Evolutionary conservation across 92 coral and sea anemone species (phyloP).

Genomic region (Umimayanthus kanabou): DNA sequence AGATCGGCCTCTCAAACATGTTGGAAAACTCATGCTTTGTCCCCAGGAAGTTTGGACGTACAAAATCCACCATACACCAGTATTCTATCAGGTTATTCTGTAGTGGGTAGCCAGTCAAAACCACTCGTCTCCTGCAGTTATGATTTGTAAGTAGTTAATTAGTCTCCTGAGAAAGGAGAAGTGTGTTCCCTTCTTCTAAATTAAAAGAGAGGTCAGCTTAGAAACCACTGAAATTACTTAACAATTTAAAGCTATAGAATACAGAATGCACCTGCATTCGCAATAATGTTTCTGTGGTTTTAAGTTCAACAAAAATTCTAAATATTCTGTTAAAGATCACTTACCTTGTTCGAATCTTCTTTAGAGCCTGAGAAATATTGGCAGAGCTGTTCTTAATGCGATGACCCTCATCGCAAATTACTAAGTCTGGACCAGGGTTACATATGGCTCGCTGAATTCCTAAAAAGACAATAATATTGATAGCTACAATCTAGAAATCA

Average conservation of each 20-base stretch:
- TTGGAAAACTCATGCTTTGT: constrained; percentile 91
- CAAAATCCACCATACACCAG: constrained; percentile 99
- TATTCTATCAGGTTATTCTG: constrained; percentile 95
- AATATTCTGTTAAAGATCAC: background rate
- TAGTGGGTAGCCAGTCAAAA: constrained; percentile 92
- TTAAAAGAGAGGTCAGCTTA: too few species aligned
- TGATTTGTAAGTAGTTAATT: background rate
- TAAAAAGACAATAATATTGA: constrained; percentile 14
- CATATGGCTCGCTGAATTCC: constrained; percentile 89
- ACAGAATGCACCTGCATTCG: too few species aligned
- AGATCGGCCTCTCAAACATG: constrained; percentile 98
- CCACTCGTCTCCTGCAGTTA: constrained; percentile 84
- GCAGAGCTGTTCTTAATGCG: constrained; percentile 92
- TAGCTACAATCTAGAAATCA: background rate
- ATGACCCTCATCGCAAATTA: constrained; percentile 96
- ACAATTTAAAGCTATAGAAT: too few species aligned
- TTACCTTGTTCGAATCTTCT: constrained; percentile 87
- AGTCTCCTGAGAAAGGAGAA: background rate
- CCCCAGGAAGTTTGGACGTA: constrained; percentile 94
- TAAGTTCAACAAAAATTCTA: background rate
- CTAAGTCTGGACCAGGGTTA: constrained; percentile 92
- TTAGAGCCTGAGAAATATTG: constrained; percentile 88
- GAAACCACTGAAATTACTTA: too few species aligned
- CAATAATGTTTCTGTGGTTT: too few species aligned
- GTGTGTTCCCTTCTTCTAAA: background rate